phyloP scores from a whole-genome alignment of 1,140 invertebrate species.

The Antheraea mylitta region DNA sequence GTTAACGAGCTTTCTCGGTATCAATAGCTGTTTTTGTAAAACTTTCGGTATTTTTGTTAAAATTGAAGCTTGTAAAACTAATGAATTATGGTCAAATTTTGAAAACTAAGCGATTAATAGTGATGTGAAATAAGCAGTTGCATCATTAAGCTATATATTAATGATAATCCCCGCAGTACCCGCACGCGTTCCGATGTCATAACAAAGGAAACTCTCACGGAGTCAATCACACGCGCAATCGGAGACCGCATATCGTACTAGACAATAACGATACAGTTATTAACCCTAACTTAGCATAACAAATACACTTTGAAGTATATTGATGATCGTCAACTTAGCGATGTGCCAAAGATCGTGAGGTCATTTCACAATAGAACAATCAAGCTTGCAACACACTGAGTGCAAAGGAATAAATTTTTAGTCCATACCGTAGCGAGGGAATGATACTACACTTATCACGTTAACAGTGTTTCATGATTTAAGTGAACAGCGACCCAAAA shows the following conservation, averaged over 20 bases:
- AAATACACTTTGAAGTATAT: constrained; percentile 41
- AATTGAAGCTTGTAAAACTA: too few relatives aligned
- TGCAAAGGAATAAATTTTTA: too few relatives aligned
- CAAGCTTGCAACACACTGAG: constrained; percentile 19
- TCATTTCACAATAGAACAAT: constrained; percentile 31
- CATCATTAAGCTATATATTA: neutral
- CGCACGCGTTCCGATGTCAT: constrained; percentile 21
- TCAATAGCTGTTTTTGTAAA: too few relatives aligned
- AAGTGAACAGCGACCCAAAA: too few relatives aligned
- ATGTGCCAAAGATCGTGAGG: constrained; percentile 36
- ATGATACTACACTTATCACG: too few relatives aligned
- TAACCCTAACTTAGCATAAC: constrained; percentile 36
- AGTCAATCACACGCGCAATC: constrained; percentile 35
- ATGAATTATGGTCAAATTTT: too few relatives aligned
- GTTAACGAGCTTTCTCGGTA: too few relatives aligned
- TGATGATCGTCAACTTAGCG: constrained; percentile 34
- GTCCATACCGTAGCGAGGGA: too few relatives aligned
- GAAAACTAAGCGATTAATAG: too few relatives aligned
- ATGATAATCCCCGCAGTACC: neutral
- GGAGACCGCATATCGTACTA: constrained; percentile 19
- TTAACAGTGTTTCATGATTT: too few relatives aligned
- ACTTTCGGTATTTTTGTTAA: too few relatives aligned
- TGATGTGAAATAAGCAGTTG: neutral
- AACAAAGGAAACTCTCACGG: constrained; percentile 35
- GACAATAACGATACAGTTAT: constrained; percentile 37